phyloP scores from a whole-genome alignment of 2,888 invertebrate species.

The Octonoba sinensis region DNA sequence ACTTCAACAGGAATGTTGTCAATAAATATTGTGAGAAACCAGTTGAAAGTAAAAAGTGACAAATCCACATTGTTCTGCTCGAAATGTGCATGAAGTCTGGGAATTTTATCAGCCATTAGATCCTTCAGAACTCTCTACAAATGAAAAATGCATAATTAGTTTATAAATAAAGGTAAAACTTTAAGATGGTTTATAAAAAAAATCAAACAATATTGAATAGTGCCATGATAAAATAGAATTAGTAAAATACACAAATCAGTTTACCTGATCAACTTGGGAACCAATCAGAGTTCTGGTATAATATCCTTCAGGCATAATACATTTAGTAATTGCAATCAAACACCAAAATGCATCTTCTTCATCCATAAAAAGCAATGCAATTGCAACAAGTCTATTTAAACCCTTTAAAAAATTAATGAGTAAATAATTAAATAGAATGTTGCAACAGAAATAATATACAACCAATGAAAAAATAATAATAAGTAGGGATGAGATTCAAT shows the following conservation, averaged over 20 bases:
- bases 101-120: slow-evolving; percentile 74
- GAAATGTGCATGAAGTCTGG: slow-evolving; percentile 72
- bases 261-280: slow-evolving; percentile 75
- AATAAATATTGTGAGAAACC: slow-evolving; percentile 76
- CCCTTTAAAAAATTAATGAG: slow-evolving; percentile 71
- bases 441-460: too few relatives aligned
- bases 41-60: slow-evolving; percentile 74
- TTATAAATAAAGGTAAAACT: background rate
- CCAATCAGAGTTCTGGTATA: slow-evolving; percentile 74
- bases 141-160: background rate
- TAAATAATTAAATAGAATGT: slow-evolving; percentile 7
- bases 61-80: slow-evolving; percentile 72
- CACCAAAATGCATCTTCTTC: slow-evolving; percentile 76
- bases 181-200: background rate
- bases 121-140: slow-evolving; percentile 74
- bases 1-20: slow-evolving; percentile 74
- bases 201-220: too few relatives aligned
- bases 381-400: slow-evolving; percentile 75
- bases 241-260: too few relatives aligned
- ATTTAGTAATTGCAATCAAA: slow-evolving; percentile 74
- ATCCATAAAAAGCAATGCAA: slow-evolving; percentile 74
- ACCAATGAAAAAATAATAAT: too few relatives aligned
- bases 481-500: too few relatives aligned
- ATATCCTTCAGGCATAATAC: slow-evolving; percentile 74
- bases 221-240: too few relatives aligned